These are phyloP conservation scores for Dermatophagoides farinae DNA, from an alignment of 1,140 invertebrate genomes.

Conservation along the genomic window DNA sequence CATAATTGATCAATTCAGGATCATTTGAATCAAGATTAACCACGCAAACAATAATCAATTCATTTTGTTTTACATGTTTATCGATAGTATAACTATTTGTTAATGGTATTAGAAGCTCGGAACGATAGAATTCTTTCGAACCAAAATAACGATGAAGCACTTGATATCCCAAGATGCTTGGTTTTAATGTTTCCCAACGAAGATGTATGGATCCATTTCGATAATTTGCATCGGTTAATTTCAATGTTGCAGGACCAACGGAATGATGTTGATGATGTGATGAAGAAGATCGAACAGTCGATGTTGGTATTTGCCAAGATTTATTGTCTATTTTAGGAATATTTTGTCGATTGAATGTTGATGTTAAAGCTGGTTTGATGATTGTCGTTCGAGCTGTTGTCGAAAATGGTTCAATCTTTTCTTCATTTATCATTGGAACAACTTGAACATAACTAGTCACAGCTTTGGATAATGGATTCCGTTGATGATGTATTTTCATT, in stretches of 20 bases:
- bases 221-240: constrained; percentile 44
- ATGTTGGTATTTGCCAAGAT: too few species aligned
- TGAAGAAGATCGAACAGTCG: neutral
- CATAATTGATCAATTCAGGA: constrained; percentile 32
- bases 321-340: neutral
- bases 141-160: constrained; percentile 75
- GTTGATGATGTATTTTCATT: neutral
- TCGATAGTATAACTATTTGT: constrained; percentile 76
- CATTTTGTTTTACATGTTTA: constrained; percentile 60
- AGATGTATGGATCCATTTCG: constrained; percentile 45
- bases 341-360: neutral
- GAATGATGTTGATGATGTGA: neutral
- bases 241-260: constrained; percentile 29
- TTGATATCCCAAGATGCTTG: constrained; percentile 62
- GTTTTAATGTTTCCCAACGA: constrained; percentile 59
- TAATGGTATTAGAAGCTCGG: constrained; percentile 59
- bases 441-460: constrained; percentile 2
- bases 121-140: constrained; percentile 66
- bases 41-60: constrained; percentile 77
- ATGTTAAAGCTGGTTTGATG: neutral
- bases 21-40: constrained; percentile 44
- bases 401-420: neutral
- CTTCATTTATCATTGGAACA: neutral
- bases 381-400: neutral
- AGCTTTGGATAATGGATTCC: neutral